Evolutionary conservation across 1,140 invertebrate species (phyloP), one percentile per base, ranked within the genome.

Genomic region (Drosophila yakuba): DNA sequence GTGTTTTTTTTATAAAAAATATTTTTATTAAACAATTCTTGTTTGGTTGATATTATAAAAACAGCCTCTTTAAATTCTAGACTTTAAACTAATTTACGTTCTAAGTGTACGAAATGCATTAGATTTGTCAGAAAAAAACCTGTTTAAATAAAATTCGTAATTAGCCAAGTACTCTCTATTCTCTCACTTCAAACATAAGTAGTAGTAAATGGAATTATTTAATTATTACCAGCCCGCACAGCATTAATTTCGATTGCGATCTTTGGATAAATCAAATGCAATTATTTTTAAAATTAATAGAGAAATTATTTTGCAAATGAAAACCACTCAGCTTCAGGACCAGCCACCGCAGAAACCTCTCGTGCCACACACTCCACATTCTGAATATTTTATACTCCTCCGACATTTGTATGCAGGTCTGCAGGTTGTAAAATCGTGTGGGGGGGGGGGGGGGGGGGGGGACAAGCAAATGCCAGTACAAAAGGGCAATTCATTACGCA

Each of bases 401-500:
- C 38, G 45, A 25, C 61, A 68, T 66, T 68, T 68, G 60, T 51
- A 52, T 64, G 64, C 47, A 17, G 64, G 44, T 38, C 32, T 23
- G 61, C 44, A 12, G 47, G 67, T 12, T 71, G 43, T 57, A 57
- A 57, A 69, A 39, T 57, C 25, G 17, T 12, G n/a, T n/a, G n/a
- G n/a, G n/a, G n/a, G n/a, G n/a, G n/a, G n/a, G n/a, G n/a, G n/a
- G n/a, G n/a, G n/a, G n/a, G n/a, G 51, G 15, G 17, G 50, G 41
- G 5, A 41, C 10, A 20, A n/a, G 15, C 52, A 44, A 25, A 43
- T 66, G 59, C 15, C 50, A 50, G 56, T 64, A 50, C 74, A 78
- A 79, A 82, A 88, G 72, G 83, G 17, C 79, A 79, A 82, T 82
- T 86, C 79, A 83, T 82, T 88, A 82, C 63, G 63, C 59, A 64